Evolutionary conservation across 2,888 invertebrate species (phyloP), one percentile per base, ranked within the genome.

Genomic region (Nudaria mundana): DNA sequence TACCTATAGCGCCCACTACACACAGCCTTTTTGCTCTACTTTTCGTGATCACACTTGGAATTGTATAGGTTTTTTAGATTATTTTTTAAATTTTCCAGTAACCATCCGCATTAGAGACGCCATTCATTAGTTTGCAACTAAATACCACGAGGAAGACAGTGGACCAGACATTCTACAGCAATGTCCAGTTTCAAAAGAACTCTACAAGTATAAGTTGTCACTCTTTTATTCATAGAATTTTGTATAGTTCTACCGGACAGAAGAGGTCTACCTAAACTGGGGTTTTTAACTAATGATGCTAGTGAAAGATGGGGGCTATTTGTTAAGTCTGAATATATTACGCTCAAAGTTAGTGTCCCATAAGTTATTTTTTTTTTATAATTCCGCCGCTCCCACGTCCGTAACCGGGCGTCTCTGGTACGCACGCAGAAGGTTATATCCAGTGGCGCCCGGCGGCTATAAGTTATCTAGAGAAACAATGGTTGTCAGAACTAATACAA

Each of bases 261-360:
- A 34, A 54, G 14, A 47, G 71, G 35, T 63, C 64, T 43, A 5
- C 15, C 23, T 42, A 48, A 39, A 59, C 22, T 68, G 72, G 77
- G 48, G 43, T 52, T 57, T 59, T 56, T 64, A 68, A 75, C 68
- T 76, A 76, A 77, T 73, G 71, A 75, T 61, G 68, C 48, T 58
- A 48, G 66, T 72, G 71, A 79, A 71, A 71, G 69, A 77, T 74
- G 71, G 70, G 63, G 65, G 69, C 63, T 61, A 77, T 79, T 77
- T 78, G 66, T 76, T 66, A 62, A 60, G 54, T 43, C 58, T 61
- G 60, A 48, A 51, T 54, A 29, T 44, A 56, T 49, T 44, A 53
- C 6, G 37, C 33, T 15, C 43, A 46, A 49, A 40, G 37, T 30
- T 25, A n/a, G 30, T 44, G 45, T 46, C 44, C 47, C 37, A 40